Evolutionary conservation across 1,140 invertebrate species (phyloP), one percentile per base, ranked within the genome.

Genomic region (Halesus radiatus): DNA sequence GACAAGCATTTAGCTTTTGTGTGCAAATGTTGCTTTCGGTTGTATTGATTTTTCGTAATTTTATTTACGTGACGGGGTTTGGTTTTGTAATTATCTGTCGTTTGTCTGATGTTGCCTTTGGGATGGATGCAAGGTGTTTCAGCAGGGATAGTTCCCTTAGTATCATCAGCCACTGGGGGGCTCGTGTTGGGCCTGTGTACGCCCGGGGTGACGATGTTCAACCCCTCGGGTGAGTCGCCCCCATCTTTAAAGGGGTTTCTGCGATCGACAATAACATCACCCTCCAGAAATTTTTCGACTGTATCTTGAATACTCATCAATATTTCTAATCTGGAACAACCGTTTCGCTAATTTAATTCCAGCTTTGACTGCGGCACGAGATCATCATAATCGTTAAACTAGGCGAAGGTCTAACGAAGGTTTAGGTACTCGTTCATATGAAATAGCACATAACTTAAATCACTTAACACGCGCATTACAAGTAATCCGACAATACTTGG

Each of bases 191-290:
- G 5, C 8, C 8, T 10, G 37, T n/a, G n/a, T n/a, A 3, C 37
- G 37, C 10, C 37, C 8, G 37, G 37, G 1, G 37, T 1, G 13
- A 3, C 15, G 62, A 16, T 66, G 29, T 16, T n/a, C 10, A 66
- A 6, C n/a, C 26, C 29, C 8, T 26, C 68, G 16, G 16, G 26
- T 20, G 68, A 16, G 20, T 56, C 72, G 26, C 26, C 29, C 16
- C 56, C 53, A 56, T 56, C 72, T 18, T 77, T 77, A 15, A 77
- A 77, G 16, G 75, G 75, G 50, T 77, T 77, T 64, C 22, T 58
- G 6, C 62, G 29, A 15, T 77, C 75, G 22, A 77, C 29, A 50
- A 77, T 77, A 64, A 77, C 50, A 22, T 77, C 75, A 58, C 75
- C 75, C 37, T 64, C 56, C 15, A 77, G 45, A 77, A 77, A 77